phyloP scores from a whole-genome alignment of 1,140 invertebrate species.

The Eciton burchellii region DNA sequence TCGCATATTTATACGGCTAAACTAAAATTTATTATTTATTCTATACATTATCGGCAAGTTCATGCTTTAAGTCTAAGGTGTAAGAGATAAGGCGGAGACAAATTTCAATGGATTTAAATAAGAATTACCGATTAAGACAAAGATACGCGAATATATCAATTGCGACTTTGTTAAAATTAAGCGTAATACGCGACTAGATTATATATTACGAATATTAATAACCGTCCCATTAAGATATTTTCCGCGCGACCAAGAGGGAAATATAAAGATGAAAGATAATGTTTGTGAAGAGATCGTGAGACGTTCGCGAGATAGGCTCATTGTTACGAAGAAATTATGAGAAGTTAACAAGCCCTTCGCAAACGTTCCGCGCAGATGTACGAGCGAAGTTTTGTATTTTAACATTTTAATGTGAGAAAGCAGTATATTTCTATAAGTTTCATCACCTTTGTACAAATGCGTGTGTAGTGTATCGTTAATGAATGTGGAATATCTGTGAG shows the following conservation, averaged over 20 bases:
- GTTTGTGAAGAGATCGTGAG: constrained; percentile 33
- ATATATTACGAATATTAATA: constrained; percentile 52
- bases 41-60: not conserved
- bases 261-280: constrained; percentile 53
- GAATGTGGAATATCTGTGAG: constrained; percentile 5
- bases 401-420: constrained; percentile 61
- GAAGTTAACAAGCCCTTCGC: constrained; percentile 35
- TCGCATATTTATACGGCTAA: not conserved
- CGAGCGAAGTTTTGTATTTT: constrained; percentile 64
- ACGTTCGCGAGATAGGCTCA: constrained; percentile 52
- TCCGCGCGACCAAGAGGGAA: constrained; percentile 51
- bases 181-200: constrained; percentile 40
- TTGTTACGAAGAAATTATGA: constrained; percentile 39
- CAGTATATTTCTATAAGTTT: constrained; percentile 31
- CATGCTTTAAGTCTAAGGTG: not conserved
- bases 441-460: constrained; percentile 22
- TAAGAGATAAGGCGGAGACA: not conserved
- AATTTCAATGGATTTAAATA: constrained; percentile 19
- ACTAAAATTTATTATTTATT: not conserved
- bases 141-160: constrained; percentile 26
- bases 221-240: constrained; percentile 68
- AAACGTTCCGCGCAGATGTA: constrained; percentile 45
- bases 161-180: constrained; percentile 12
- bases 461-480: not conserved
- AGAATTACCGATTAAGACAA: not conserved